Percentiles rank a stretch among this genome's conserved stretches.
Evolutionary conservation across 2,113 vertebrate genomes (phyloP).

Genomic region (Verasper variegatus): DNA sequence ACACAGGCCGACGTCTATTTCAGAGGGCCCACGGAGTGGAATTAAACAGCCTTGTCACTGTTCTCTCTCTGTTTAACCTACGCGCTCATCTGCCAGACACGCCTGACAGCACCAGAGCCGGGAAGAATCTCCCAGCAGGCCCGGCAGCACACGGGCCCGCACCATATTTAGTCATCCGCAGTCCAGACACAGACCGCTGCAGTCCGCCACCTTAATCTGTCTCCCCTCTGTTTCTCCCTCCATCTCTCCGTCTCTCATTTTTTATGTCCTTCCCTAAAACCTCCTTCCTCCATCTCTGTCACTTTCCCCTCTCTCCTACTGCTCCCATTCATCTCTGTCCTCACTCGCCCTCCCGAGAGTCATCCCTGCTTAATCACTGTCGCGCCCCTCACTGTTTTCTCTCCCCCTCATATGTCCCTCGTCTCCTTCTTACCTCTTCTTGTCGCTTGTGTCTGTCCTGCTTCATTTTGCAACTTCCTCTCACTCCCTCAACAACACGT

Average conservation of each 20-base stretch:
- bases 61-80: constrained; percentile 73
- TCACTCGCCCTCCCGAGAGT: constrained; percentile 42
- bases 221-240: constrained; percentile 48
- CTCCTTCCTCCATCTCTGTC: constrained; percentile 55
- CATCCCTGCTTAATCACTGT: constrained; percentile 60
- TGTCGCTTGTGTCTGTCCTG: constrained; percentile 8
- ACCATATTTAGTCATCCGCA: constrained; percentile 81
- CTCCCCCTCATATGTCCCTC: background rate
- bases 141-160: constrained; percentile 52
- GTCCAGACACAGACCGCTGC: constrained; percentile 55
- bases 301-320: constrained; percentile 50
- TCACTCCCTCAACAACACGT: background rate
- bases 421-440: constrained; percentile 24
- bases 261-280: constrained; percentile 49
- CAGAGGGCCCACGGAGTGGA: constrained; percentile 32
- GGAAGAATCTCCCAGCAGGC: constrained; percentile 67
- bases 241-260: constrained; percentile 44
- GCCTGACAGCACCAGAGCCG: constrained; percentile 70
- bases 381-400: constrained; percentile 26
- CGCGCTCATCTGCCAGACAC: constrained; percentile 63
- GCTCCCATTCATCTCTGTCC: constrained; percentile 61
- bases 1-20: constrained; percentile 39
- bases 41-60: constrained; percentile 68
- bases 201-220: constrained; percentile 61
- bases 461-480: background rate